Evolutionary conservation across 2,888 invertebrate genomes (phyloP).

Genomic region (Cephus sareptanus): DNA sequence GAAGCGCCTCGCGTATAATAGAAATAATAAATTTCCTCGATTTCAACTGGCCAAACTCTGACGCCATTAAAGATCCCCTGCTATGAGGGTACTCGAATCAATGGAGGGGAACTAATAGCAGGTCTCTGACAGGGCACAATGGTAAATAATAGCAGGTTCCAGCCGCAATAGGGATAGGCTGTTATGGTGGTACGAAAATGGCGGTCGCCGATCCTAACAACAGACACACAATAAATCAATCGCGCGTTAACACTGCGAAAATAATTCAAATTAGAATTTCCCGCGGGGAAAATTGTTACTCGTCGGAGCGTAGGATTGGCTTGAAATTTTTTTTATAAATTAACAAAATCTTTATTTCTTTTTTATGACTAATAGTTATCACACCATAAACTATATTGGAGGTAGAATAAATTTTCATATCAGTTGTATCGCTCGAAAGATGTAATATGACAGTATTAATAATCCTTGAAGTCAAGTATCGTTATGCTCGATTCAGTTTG

Average conservation of each 20-base stretch:
- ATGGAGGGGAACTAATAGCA: conserved; percentile 51
- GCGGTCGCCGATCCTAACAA: conserved; percentile 2
- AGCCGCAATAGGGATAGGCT: conserved; percentile 32
- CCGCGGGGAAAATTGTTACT: background rate
- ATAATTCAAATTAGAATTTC: background rate
- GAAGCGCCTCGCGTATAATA: background rate
- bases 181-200: conserved; percentile 39
- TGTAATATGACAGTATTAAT: background rate
- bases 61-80: background rate
- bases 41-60: background rate
- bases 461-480: too few species aligned
- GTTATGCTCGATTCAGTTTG: background rate
- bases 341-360: background rate
- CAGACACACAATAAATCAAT: background rate
- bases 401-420: background rate
- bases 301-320: background rate
- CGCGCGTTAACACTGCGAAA: background rate
- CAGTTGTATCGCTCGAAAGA: background rate
- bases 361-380: background rate
- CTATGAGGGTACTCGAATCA: background rate
- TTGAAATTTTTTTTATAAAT: background rate
- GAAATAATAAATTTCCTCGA: background rate
- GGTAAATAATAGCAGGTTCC: conserved; percentile 18
- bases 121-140: conserved; percentile 43
- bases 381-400: background rate